Base-by-base conservation (phyloP, 2,888 invertebrate species). In the Pelosia muscerda region DNA sequence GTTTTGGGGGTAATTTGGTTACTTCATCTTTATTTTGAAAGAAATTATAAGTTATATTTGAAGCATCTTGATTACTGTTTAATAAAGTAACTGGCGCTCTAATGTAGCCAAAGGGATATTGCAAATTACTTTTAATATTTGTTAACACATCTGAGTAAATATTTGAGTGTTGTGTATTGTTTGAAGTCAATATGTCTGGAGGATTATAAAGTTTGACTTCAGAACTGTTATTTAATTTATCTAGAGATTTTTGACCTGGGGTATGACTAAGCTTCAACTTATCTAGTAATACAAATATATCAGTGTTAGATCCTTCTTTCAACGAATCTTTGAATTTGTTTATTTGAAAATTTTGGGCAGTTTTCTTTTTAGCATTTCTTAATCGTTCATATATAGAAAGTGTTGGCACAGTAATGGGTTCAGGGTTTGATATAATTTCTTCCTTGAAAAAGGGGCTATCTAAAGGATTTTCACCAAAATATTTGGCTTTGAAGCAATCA, bases 381-480 rank as follows among this genome's bases (percentile, higher is more conserved):
- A 75, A 78, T n/a, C 84, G 62, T 59, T 87, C 79, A 74, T 85
- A 85, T 69, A 82, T 55, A 6, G 77, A 62, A 22, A 84, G 71
- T 72, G 81, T 85, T 28, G 92, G 90, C 25, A 77, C 76, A 19
- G 74, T 81, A 31, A 94, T 85, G 49, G 95, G 94, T 80, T 94
- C 91, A 1, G 96, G 96, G 28, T 90, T 88, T 15, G 88, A 87
- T 72, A 96, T 95, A 11, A 89, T 82, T 56, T 95, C 94, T 91
- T 96, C 96, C 69, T 92, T 89, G 79, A 97, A 97, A 76, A 97
- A 94, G 0, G 97, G 97, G 90, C 96, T 97, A 77, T 97, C 97
- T 66, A 97, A 88, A 0, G 97, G 97, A 86, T 97, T 96, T 71
- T 95, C 93, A 1, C 97, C 97, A 85, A 97, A 97, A 86, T 96